Evolutionary conservation across 2,113 vertebrate species (phyloP), one percentile per base, ranked within the genome.

Genomic region (Triplophysa siluroides): DNA sequence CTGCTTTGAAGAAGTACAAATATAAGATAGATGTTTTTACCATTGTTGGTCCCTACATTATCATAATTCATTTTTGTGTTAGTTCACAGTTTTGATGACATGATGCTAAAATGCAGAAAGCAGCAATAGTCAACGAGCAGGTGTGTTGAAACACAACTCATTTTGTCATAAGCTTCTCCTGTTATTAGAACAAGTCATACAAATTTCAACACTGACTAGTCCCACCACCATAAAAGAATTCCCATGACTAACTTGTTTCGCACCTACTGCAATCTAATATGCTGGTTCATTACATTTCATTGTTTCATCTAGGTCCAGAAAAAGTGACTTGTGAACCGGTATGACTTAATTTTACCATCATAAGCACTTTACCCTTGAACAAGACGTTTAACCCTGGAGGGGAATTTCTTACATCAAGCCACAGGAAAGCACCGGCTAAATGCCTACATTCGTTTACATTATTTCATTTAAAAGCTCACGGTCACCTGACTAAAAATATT

Each of bases 271-370:
- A 52, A 52, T 14, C 16, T 52, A 18, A 18, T 52, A 18, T 52
- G 26, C 61, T n/a, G 14, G 66, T 50, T 69, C 47, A 9, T 10
- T 18, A 52, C 24, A 14, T 33, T 56, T 33, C 23, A 54, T 71
- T 71, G 50, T 10, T 33, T 14, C 1, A 52, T 13, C 0, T 19
- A 58, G 52, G 19, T 41, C n/a, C 43, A 33, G 52, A 9, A 58
- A 73, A 73, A 10, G 13, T 73, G 71, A 60, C 54, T 73, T 33
- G 61, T 61, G 33, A 73, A 73, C 54, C 38, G n/a, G 52, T 60
- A 41, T 43, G 14, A 29, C 58, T 33, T 43, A 43, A 23, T 21
- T 14, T 23, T 73, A 21, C 19, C 26, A 56, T 56, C 52, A 72
- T 29, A 29, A 29, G 10, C 26, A 72, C 50, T 71, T 23, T 4